Evolutionary conservation across 1,140 invertebrate genomes (phyloP).

Genomic region (Fopius arisanus): DNA sequence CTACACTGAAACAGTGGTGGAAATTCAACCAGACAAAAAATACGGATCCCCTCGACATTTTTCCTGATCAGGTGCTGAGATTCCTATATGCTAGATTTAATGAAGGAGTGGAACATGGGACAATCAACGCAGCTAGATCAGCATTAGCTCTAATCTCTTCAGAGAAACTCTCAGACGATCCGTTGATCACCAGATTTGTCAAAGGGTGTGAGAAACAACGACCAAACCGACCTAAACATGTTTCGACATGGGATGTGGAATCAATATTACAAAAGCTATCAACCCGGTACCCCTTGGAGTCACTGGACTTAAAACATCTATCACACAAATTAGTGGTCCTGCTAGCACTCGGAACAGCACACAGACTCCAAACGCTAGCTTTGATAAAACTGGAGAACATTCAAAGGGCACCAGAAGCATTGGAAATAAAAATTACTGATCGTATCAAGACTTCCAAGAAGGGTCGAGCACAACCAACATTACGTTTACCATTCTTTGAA

Average conservation of each 20-base stretch:
- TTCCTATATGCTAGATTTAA: constrained; percentile 38
- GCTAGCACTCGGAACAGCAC: too few species aligned
- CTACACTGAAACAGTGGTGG: constrained; percentile 46
- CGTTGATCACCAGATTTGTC: constrained; percentile 27
- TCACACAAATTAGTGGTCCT: too few species aligned
- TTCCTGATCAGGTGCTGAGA: constrained; percentile 28
- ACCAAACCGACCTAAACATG: constrained; percentile 37
- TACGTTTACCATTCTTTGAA: constrained; percentile 19
- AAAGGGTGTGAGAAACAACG: constrained; percentile 35
- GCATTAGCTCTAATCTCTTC: constrained; percentile 34
- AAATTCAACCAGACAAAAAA: constrained; percentile 37
- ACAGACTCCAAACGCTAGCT: too few species aligned
- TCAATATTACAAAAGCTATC: too few species aligned
- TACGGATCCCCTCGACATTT: constrained; percentile 32
- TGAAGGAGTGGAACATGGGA: constrained; percentile 34
- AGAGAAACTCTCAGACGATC: constrained; percentile 22
- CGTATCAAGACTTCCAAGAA: constrained; percentile 20
- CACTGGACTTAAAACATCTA: too few species aligned
- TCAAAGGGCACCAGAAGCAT: not conserved
- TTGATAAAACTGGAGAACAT: too few species aligned
- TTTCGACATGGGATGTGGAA: constrained; percentile 39
- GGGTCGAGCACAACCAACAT: constrained; percentile 15
- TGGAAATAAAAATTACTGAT: constrained; percentile 23
- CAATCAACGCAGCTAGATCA: constrained; percentile 34
- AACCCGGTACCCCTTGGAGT: too few species aligned